Conservation (phyloP, 2,888 invertebrate species). For the Steromphala cineraria region DNA sequence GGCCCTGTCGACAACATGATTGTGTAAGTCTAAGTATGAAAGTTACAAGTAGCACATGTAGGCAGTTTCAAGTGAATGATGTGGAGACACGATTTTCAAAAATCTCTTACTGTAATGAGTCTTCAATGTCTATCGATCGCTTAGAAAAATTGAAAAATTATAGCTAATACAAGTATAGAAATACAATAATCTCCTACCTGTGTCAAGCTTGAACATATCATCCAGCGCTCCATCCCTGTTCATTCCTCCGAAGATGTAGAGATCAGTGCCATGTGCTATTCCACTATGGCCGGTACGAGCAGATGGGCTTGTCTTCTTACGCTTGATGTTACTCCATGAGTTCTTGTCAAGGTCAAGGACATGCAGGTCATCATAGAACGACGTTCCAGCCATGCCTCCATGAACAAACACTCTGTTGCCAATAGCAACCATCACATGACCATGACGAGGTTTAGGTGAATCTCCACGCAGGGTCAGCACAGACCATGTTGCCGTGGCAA, state of each 20-base stretch:
- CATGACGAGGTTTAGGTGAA: slow-evolving; percentile 73
- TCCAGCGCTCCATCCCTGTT: slow-evolving; percentile 71
- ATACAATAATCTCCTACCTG: slow-evolving; percentile 52
- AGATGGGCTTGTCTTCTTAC: slow-evolving; percentile 63
- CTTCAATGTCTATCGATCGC: no score
- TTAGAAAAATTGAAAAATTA: no score
- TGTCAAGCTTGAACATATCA: slow-evolving; percentile 70
- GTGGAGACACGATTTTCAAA: no score
- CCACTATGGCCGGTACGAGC: slow-evolving; percentile 73
- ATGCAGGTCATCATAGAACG: slow-evolving; percentile 73
- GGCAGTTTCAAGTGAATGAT: no score
- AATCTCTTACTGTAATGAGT: no score
- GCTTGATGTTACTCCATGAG: slow-evolving; percentile 66
- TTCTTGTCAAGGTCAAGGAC: slow-evolving; percentile 67
- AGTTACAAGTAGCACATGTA: no score
- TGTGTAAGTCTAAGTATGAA: no score
- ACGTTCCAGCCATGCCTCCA: slow-evolving; percentile 73
- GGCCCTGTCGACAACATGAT: no score
- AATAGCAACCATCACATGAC: slow-evolving; percentile 70
- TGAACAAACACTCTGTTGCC: slow-evolving; percentile 70
- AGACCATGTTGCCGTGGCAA: slow-evolving; percentile 62
- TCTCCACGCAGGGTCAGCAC: slow-evolving; percentile 63
- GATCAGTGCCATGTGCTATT: slow-evolving; percentile 52
- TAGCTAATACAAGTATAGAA: no score
- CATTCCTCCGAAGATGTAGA: slow-evolving; percentile 75